A percentile compares a stretch with the other conserved stretches of the same genome.
Evolutionary conservation across 2,113 vertebrate genomes (phyloP).

Genomic region (Platichthys stellatus): DNA sequence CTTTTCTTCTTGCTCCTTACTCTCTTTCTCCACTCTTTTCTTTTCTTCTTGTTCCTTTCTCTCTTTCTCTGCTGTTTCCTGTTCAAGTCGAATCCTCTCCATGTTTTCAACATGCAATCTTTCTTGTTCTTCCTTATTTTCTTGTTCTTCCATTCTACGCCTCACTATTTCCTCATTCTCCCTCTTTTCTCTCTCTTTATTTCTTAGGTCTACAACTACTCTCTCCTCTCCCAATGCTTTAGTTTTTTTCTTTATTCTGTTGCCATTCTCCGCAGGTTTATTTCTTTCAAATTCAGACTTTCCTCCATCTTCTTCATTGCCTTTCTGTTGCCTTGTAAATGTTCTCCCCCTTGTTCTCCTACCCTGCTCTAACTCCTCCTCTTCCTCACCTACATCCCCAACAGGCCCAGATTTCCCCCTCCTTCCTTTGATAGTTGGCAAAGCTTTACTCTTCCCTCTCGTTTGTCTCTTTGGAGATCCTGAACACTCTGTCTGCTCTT

Average conservation of each 20-base stretch:
- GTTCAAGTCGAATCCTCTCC: not conserved
- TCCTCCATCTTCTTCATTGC: slow-evolving; percentile 20
- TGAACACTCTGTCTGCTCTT: slow-evolving; percentile 14
- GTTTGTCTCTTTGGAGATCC: slow-evolving; percentile 42
- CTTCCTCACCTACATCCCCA: slow-evolving; percentile 35
- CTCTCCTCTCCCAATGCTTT: not conserved
- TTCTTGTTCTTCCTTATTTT: slow-evolving; percentile 23
- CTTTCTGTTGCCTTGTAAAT: slow-evolving; percentile 12
- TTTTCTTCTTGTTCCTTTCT: slow-evolving; percentile 1
- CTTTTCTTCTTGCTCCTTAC: slow-evolving; percentile 11
- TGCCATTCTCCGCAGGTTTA: not conserved
- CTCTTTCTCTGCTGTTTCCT: slow-evolving; percentile 8
- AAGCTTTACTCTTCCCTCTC: slow-evolving; percentile 39
- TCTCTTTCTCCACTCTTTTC: slow-evolving; percentile 10
- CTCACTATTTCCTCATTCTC: slow-evolving; percentile 1
- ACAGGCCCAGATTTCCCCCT: slow-evolving; percentile 18
- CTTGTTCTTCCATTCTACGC: slow-evolving; percentile 1
- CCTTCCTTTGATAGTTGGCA: slow-evolving; percentile 33
- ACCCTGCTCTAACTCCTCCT: slow-evolving; percentile 3
- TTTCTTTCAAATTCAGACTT: not conserved
- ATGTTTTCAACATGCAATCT: slow-evolving; percentile 7
- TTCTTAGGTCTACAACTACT: not conserved
- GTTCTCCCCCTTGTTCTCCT: slow-evolving; percentile 35
- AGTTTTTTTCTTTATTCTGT: not conserved
- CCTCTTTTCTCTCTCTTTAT: slow-evolving; percentile 24